These are phyloP conservation scores for Rhynchophorus ferrugineus DNA, from an alignment of 1,140 invertebrate genomes.

Conservation along the genomic window DNA sequence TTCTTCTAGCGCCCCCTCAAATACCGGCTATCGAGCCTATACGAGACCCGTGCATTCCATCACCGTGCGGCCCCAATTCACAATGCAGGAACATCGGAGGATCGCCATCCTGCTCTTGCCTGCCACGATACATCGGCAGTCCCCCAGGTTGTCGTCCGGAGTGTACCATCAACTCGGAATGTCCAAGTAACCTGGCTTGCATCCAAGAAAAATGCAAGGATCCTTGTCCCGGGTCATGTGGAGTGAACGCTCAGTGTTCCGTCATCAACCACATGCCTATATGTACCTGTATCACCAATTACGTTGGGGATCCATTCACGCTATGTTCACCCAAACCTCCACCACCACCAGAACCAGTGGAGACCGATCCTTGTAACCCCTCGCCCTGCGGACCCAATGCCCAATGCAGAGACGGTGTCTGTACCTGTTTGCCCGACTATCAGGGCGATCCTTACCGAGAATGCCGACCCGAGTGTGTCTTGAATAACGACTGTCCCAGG, in stretches of 20 bases:
- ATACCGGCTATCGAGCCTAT: conserved; percentile 19
- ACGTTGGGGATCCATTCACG: conserved; percentile 51
- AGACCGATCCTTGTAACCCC: conserved; percentile 52
- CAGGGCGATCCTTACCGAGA: conserved; percentile 61
- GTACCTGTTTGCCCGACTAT: conserved; percentile 58
- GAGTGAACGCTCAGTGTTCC: conserved; percentile 57
- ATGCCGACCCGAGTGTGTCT: conserved; percentile 62
- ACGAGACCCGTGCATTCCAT: conserved; percentile 61
- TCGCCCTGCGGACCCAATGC: conserved; percentile 62
- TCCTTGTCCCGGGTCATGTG: conserved; percentile 66
- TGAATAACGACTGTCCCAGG: conserved; percentile 58
- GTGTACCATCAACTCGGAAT: conserved; percentile 56
- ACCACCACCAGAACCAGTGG: conserved; percentile 32
- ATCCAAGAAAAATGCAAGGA: conserved; percentile 51
- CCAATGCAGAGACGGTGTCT: conserved; percentile 51
- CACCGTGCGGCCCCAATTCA: conserved; percentile 70
- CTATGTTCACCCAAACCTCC: conserved; percentile 34
- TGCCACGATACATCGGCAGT: conserved; percentile 50
- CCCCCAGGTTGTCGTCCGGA: conserved; percentile 63
- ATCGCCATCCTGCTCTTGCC: conserved; percentile 55
- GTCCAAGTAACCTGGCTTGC: conserved; percentile 56
- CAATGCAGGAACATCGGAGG: conserved; percentile 53
- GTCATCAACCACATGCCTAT: conserved; percentile 63
- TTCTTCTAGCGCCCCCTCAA: conserved; percentile 29
- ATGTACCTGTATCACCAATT: conserved; percentile 61